These are phyloP conservation scores for Pogonus chalceus DNA, from an alignment of 1,140 invertebrate species.

Conservation along the genomic window DNA sequence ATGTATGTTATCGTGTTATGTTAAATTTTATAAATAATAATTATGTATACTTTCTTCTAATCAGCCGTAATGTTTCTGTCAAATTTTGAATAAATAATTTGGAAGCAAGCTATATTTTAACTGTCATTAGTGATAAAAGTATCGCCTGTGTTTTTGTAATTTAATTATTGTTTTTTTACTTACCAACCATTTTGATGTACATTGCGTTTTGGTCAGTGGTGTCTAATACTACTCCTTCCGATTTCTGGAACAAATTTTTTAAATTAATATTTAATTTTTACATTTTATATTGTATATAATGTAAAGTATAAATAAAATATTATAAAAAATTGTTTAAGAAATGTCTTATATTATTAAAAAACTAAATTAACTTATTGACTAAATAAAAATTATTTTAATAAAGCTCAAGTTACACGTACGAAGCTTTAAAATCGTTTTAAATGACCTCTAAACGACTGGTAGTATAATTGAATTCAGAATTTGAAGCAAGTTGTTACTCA, in stretches of 20 bases:
- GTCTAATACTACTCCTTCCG: constrained; percentile 28
- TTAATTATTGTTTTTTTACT: constrained; percentile 15
- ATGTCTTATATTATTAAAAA: too few relatives aligned
- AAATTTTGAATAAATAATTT: neutral
- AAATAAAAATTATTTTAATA: too few relatives aligned
- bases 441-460: too few relatives aligned
- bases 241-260: constrained; percentile 32
- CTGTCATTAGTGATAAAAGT: neutral
- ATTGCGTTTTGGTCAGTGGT: constrained; percentile 29
- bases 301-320: too few relatives aligned
- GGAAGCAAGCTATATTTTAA: neutral
- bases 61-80: neutral
- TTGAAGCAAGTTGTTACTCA: too few relatives aligned
- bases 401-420: too few relatives aligned
- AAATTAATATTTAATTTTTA: too few relatives aligned
- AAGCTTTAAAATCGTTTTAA: too few relatives aligned
- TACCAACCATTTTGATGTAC: constrained; percentile 31
- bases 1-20: neutral
- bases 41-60: neutral
- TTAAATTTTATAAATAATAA: neutral
- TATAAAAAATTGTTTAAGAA: neutral
- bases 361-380: too few relatives aligned
- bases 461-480: too few relatives aligned
- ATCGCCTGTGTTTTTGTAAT: neutral
- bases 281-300: too few relatives aligned